Base-by-base conservation (phyloP, 2,797 vertebrate species). In the Manis pentadactyla region DNA sequence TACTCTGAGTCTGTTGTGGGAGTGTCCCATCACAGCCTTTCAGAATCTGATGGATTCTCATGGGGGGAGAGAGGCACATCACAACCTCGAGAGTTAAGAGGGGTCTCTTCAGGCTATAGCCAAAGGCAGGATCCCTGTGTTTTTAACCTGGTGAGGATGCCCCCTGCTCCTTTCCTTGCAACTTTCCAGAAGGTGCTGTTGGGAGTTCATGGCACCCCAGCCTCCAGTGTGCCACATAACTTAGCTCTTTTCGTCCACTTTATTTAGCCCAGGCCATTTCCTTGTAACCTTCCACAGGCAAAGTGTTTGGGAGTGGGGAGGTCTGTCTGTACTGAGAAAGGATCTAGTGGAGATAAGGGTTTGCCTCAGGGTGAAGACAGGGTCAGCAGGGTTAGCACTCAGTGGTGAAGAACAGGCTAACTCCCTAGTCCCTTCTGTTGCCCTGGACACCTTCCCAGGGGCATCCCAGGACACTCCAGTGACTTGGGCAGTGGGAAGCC, bases 191-290 rank as follows among this genome's bases (percentile, higher is more conserved):
- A 71, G 63, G 19, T 27, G 15, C 6, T 49, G 7, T 69, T 51
- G 59, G 64, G 34, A 90, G 12, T 23, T 29, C 29, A 13, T 0
- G 2, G 57, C 19, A 7, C 10, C 8, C 53, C 14, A 64, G 11
- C 23, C 46, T 73, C 59, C 69, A 49, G 78, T 77, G 39, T 21
- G 29, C 21, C 8, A 31, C 9, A 81, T 10, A 66, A 7, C 46
- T 73, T 55, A 73, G 14, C 31, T 74, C 25, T 75, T 77, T 90
- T 85, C 59, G 31, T 63, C 59, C 92, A 39, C 42, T 91, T 77
- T 77, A 55, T 71, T 94, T 91, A 39, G 81, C 61, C 86, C 75
- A 96, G 15, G 23, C 53, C 69, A 84, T 51, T 81, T 77, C 68
- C 84, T 90, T 69, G 31, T 69, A 63, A 73, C 29, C 78, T 46